Percentiles rank a stretch among this genome's conserved stretches.
phyloP scores from a whole-genome alignment of 2,888 invertebrate genomes.

The Trypoxylon attenuatum region DNA sequence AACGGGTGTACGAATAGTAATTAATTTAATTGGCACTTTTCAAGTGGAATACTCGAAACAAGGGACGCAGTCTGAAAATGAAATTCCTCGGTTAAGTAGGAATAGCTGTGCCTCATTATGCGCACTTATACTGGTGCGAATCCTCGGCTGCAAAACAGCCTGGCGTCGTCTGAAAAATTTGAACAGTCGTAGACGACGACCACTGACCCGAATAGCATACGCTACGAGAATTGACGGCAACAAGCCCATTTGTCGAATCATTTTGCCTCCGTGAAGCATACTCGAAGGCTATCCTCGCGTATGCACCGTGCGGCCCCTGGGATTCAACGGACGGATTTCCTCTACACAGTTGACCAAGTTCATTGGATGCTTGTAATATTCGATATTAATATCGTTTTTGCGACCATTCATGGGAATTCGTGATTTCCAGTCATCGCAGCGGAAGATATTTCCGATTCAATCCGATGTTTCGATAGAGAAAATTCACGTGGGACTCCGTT shows the following conservation, averaged over 20 bases:
- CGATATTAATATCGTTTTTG: conserved; percentile 35
- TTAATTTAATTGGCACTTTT: no score
- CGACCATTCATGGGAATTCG: conserved; percentile 26
- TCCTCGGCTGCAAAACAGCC: no score
- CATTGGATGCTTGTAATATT: conserved; percentile 33
- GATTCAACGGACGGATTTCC: conserved; percentile 33
- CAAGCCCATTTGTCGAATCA: conserved; percentile 35
- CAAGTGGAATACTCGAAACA: no score
- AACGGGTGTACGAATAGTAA: no score
- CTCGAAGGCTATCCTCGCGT: conserved; percentile 12
- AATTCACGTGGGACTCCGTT: no score
- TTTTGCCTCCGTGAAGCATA: conserved; percentile 27
- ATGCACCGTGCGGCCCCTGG: conserved; percentile 31
- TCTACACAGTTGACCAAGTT: conserved; percentile 23
- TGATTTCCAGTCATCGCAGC: conserved; percentile 30
- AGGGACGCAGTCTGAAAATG: no score
- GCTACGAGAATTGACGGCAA: conserved; percentile 25
- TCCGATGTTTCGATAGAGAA: not conserved
- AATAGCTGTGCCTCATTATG: no score
- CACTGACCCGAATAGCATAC: no score
- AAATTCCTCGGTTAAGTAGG: no score
- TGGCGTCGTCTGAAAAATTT: no score
- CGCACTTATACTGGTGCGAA: no score
- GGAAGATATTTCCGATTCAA: conserved; percentile 12
- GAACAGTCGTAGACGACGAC: no score